Conservation (phyloP, 1,140 invertebrate genomes). For the Alviniconcha marisindica region DNA sequence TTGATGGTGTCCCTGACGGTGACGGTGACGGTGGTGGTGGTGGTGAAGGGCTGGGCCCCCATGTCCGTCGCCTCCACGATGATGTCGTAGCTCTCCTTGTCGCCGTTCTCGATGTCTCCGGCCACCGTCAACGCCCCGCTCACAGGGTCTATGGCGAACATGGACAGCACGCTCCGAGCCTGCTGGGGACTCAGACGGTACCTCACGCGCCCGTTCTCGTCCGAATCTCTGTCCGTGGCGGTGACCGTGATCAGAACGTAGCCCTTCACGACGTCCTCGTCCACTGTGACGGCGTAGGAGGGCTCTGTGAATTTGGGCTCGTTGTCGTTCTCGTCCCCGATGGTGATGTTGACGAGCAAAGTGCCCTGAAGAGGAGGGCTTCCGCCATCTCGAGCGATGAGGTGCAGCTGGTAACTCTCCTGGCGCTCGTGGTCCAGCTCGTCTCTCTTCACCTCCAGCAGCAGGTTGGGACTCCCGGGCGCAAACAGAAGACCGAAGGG, state of each 20-base stretch:
- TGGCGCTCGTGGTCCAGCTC: constrained; percentile 62
- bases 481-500: constrained; percentile 60
- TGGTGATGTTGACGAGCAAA: constrained; percentile 54
- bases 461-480: constrained; percentile 61
- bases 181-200: constrained; percentile 82
- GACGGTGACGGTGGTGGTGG: constrained; percentile 64
- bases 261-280: constrained; percentile 79
- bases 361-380: constrained; percentile 75
- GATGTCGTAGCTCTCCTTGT: constrained; percentile 53
- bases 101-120: constrained; percentile 56
- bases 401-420: constrained; percentile 76
- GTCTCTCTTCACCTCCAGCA: constrained; percentile 56
- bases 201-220: constrained; percentile 97
- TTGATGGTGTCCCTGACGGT: constrained; percentile 71
- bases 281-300: constrained; percentile 91
- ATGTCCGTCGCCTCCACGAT: constrained; percentile 60
- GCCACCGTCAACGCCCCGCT: constrained; percentile 60
- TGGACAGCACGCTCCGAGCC: constrained; percentile 80
- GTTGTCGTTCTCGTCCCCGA: constrained; percentile 79
- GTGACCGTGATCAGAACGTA: constrained; percentile 92
- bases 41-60: constrained; percentile 56
- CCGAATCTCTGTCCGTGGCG: constrained; percentile 95
- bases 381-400: constrained; percentile 70
- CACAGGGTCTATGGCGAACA: constrained; percentile 59
- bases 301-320: constrained; percentile 59